These are phyloP conservation scores for Columba guinea DNA, from an alignment of 2,797 vertebrate species.

Conservation along the genomic window DNA sequence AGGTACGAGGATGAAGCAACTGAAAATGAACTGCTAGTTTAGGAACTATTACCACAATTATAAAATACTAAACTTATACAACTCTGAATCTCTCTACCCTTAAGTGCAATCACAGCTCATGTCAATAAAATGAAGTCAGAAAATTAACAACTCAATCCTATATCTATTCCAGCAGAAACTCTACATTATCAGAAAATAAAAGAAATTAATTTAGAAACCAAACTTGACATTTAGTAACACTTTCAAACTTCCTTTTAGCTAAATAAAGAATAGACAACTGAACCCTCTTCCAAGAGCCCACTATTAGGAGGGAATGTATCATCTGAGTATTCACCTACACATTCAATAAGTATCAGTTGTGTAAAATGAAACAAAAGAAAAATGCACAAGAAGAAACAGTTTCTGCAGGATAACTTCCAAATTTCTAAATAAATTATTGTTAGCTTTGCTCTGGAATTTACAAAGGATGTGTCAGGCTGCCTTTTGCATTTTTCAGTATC, in stretches of 20 bases:
- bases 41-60: neutral
- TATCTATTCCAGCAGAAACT: neutral
- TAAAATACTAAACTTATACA: neutral
- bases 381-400: neutral
- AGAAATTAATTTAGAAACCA: neutral
- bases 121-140: neutral
- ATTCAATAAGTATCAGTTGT: neutral
- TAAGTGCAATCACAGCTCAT: neutral
- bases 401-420: neutral
- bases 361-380: neutral
- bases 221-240: neutral
- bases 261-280: neutral
- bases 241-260: neutral
- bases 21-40: neutral
- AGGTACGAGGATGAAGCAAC: neutral
- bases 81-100: neutral
- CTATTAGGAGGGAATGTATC: neutral
- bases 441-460: neutral
- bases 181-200: neutral
- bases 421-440: neutral
- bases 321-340: neutral
- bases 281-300: neutral
- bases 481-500: neutral
- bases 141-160: neutral
- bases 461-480: neutral